A percentile compares a stretch with the other conserved stretches of the same genome.
phyloP scores from a whole-genome alignment of 2,113 vertebrate species.

The Epinephelus moara region DNA sequence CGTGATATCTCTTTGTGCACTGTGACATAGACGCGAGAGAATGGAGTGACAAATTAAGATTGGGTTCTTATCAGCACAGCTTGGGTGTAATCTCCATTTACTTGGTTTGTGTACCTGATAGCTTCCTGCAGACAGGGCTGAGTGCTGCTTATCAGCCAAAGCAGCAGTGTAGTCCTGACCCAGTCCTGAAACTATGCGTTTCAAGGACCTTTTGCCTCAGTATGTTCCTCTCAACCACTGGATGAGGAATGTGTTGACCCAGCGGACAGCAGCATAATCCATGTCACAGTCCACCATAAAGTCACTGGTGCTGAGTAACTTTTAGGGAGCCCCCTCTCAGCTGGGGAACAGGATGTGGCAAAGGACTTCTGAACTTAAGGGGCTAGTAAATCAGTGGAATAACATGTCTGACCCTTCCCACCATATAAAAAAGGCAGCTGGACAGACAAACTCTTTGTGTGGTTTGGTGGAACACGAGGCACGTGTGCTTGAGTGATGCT shows the following conservation, averaged over 20 bases:
- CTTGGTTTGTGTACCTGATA: slow-evolving; percentile 31
- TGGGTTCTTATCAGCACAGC: slow-evolving; percentile 6
- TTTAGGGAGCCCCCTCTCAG: slow-evolving; percentile 48
- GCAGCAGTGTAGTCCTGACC: not conserved
- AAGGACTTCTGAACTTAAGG: slow-evolving; percentile 25
- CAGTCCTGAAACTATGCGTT: slow-evolving; percentile 10
- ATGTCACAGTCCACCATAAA: slow-evolving; percentile 7
- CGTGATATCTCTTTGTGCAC: not conserved
- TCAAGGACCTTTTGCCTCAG: not conserved
- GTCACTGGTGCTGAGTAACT: slow-evolving; percentile 4
- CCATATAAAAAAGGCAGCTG: slow-evolving; percentile 52
- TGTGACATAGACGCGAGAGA: slow-evolving; percentile 17
- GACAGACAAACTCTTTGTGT: slow-evolving; percentile 34
- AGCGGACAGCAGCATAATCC: slow-evolving; percentile 1
- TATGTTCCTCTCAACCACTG: slow-evolving; percentile 14
- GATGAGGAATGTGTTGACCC: slow-evolving; percentile 20
- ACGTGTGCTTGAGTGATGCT: slow-evolving; percentile 55
- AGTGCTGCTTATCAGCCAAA: slow-evolving; percentile 35
- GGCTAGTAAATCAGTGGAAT: slow-evolving; percentile 60
- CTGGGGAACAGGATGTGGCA: slow-evolving; percentile 57
- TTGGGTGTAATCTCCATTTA: slow-evolving; percentile 21
- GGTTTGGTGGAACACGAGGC: slow-evolving; percentile 40
- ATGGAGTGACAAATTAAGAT: slow-evolving; percentile 21
- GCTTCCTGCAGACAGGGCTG: slow-evolving; percentile 33
- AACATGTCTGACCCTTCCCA: slow-evolving; percentile 60